Base-by-base conservation (phyloP, 2,888 invertebrate genomes). In the Anthoptus insignis region DNA sequence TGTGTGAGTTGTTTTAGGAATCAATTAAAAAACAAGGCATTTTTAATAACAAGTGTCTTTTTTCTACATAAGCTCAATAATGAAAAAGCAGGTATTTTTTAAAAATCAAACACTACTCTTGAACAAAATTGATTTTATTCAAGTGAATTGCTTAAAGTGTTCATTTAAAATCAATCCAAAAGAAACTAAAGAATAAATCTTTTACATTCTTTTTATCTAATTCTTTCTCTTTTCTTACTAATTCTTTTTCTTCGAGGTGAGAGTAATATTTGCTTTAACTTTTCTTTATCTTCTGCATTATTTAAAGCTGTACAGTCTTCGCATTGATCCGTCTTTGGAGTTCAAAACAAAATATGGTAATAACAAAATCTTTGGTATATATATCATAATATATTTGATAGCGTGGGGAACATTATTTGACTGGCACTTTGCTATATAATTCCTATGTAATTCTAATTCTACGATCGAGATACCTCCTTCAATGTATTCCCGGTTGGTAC, bases 381-480 rank as follows among this genome's bases (percentile, higher is more conserved):
- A 76, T 69, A 22, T 61, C 57, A 29, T 70, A 66, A 54, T 71
- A 76, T 52, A 68, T 56, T 42, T 64, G 49, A 58, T 69, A 71
- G 29, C 68, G 53, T 64, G 32, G 4, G 4, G 32, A 7, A 9
- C 32, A 37, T 11, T 37, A 57, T 56, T 63, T 58, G 64, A 59
- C 59, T 66, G 6, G 56, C 75, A 74, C 27, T 67, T 59, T 11
- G 57, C 54, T 45, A 69, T 65, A 61, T 78, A 78, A 68, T 78
- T 68, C 27, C 76, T 50, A 54, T 78, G 70, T 34, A 80, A 34
- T 19, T 70, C 65, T 14, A 73, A n/a, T n/a, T n/a, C n/a, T n/a
- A n/a, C 69, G 27, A 79, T 53, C 21, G 73, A 65, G 63, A 70
- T 68, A n/a, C 75, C 70, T 7, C 76, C 79, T 49, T 77, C 77